Base-by-base conservation (phyloP, 1,140 invertebrate genomes). In the Archivesica marissinica region DNA sequence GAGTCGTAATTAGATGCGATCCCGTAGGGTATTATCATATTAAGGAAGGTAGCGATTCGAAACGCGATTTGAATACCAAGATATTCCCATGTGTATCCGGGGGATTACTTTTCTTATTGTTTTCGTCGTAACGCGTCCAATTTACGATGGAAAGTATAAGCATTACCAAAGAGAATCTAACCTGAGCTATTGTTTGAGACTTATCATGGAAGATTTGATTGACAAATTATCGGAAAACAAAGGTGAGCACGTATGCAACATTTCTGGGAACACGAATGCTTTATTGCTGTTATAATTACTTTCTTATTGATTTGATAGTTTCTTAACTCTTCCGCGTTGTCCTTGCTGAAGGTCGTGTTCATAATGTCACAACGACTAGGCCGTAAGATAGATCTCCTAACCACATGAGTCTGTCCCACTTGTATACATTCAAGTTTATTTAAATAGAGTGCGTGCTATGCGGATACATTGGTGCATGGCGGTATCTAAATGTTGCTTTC, bases 11-110 rank as follows among this genome's bases (percentile, higher is more conserved):
- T 50, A 75, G 72, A 23, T 44, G 4, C 23, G 20, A 33, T 50
- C 72, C n/a, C 72, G 13, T 47, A 23, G 72, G 74, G 15, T 77
- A 54, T 54, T 77, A 56, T 54, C 47, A 77, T n/a, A 77, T 77
- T 54, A 77, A 15, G 38, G 52, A 35, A 25, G 44, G 41, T 25
- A 77, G 6, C 50, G 17, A 38, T 35, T 56, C 52, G 47, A 50
- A 77, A 59, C 47, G 74, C 20, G 25, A 30, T 20, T 23, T 23
- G 74, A 77, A 77, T 77, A 56, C 52, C 11, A 64, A 64, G 9
- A 4, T n/a, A 54, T 54, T 54, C 50, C 50, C 50, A 54, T 4
- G 23, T 11, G 50, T 54, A 23, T 54, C 20, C 3, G 20, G 17
- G 50, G 9, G 50, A 6, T 54, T 54, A 54, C 20, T 3, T 54